phyloP scores from a whole-genome alignment of 2,797 vertebrate species.

The Graptemys geographica region DNA sequence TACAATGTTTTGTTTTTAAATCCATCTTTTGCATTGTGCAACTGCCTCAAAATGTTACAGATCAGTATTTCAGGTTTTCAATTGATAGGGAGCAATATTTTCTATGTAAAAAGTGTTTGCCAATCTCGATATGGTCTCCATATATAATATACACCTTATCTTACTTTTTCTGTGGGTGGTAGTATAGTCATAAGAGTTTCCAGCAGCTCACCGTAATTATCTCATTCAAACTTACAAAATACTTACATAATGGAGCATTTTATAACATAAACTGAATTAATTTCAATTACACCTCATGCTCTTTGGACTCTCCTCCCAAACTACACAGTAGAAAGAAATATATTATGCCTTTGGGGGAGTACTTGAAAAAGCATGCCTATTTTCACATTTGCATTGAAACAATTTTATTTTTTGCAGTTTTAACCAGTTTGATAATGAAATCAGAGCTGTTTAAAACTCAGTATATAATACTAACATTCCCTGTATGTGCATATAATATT shows the following conservation, averaged over 20 bases:
- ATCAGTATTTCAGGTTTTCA: background rate
- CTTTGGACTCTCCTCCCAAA: constrained; percentile 45
- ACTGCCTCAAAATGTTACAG: background rate
- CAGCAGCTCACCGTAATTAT: constrained; percentile 47
- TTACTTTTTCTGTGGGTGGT: constrained; percentile 45
- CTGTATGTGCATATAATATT: constrained; percentile 41
- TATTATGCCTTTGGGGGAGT: constrained; percentile 43
- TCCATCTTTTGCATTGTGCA: background rate
- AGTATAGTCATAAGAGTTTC: constrained; percentile 33
- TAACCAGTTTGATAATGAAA: constrained; percentile 53
- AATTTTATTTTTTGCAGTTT: constrained; percentile 49
- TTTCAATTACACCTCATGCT: constrained; percentile 47
- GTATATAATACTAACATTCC: background rate
- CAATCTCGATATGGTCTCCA: background rate
- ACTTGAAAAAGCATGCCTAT: constrained; percentile 37
- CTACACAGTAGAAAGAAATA: constrained; percentile 40
- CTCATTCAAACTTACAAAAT: constrained; percentile 60
- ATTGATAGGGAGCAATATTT: background rate
- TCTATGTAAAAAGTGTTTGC: background rate
- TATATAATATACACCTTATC: background rate
- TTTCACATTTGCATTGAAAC: constrained; percentile 62
- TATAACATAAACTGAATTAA: constrained; percentile 42
- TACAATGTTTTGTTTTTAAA: background rate
- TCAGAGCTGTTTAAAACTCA: constrained; percentile 23
- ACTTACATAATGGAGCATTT: constrained; percentile 39